These are phyloP conservation scores for Pandemis cinnamomeana DNA, from an alignment of 2,888 invertebrate species.

Conservation along the genomic window DNA sequence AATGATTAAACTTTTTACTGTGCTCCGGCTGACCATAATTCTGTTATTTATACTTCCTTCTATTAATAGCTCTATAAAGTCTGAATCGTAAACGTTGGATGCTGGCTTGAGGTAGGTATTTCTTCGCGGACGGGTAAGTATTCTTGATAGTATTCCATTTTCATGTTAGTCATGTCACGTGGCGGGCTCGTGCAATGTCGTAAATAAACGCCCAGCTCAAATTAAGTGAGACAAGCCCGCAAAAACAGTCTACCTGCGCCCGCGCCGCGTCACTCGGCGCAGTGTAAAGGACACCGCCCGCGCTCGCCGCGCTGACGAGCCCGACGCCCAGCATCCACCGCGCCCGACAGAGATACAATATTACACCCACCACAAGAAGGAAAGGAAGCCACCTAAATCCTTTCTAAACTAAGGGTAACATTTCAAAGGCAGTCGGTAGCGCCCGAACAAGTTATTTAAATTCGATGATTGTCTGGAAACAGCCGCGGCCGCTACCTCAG, in stretches of 20 bases:
- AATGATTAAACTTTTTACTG: constrained; percentile 1
- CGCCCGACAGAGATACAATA: constrained; percentile 61
- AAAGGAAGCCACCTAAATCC: constrained; percentile 62
- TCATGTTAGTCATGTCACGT: constrained; percentile 54
- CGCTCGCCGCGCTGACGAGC: constrained; percentile 56
- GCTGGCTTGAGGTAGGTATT: constrained; percentile 1
- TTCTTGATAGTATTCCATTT: constrained; percentile 11
- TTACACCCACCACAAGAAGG: constrained; percentile 52
- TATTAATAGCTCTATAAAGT: constrained; percentile 6
- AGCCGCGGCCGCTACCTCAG: constrained; percentile 61
- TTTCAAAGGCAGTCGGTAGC: constrained; percentile 74
- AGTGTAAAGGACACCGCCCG: constrained; percentile 57
- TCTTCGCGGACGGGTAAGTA: constrained; percentile 14
- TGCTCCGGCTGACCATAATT: background rate
- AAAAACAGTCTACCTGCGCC: constrained; percentile 79
- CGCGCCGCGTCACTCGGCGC: constrained; percentile 60
- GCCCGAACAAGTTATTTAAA: constrained; percentile 81
- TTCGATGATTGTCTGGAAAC: constrained; percentile 64
- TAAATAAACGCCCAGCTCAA: constrained; percentile 56
- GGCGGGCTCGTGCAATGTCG: constrained; percentile 65
- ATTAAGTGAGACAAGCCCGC: constrained; percentile 70
- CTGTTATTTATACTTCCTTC: background rate
- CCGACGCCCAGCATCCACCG: constrained; percentile 55
- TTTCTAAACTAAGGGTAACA: constrained; percentile 65
- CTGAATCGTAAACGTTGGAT: background rate